Conservation (phyloP, 2,113 vertebrate genomes). For the Hippocampus comes region DNA sequence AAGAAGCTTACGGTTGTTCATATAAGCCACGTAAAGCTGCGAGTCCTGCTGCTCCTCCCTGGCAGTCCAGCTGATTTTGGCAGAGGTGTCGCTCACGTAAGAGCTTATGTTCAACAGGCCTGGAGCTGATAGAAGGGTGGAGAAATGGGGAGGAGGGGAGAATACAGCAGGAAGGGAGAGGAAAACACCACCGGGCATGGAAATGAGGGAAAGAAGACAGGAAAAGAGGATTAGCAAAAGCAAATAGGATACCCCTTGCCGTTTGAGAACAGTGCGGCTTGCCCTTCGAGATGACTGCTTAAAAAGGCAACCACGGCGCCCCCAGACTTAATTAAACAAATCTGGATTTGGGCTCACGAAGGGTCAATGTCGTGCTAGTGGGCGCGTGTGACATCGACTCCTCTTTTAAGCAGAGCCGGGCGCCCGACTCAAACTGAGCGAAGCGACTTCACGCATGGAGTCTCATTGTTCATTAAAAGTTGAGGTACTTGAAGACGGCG, state of each 20-base stretch:
- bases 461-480: constrained; percentile 43
- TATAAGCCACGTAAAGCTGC: constrained; percentile 75
- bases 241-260: constrained; percentile 56
- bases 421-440: constrained; percentile 28
- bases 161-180: constrained; percentile 37
- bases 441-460: constrained; percentile 26
- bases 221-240: constrained; percentile 67
- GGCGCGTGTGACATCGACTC: constrained; percentile 46
- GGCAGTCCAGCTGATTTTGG: constrained; percentile 77
- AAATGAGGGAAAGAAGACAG: constrained; percentile 43
- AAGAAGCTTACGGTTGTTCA: constrained; percentile 76
- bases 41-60: constrained; percentile 61
- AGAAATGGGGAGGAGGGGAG: constrained; percentile 39
- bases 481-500: constrained; percentile 28
- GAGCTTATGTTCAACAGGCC: constrained; percentile 74
- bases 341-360: constrained; percentile 53
- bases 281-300: constrained; percentile 57
- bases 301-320: constrained; percentile 41
- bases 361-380: constrained; percentile 44
- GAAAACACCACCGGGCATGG: constrained; percentile 42
- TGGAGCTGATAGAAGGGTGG: constrained; percentile 64
- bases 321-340: constrained; percentile 59
- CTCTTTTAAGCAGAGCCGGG: constrained; percentile 44
- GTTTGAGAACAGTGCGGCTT: constrained; percentile 49
- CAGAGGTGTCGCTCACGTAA: constrained; percentile 75